Evolutionary conservation across 2,113 vertebrate species (phyloP), one percentile per base, ranked within the genome.

Genomic region (Gavialis gangeticus): DNA sequence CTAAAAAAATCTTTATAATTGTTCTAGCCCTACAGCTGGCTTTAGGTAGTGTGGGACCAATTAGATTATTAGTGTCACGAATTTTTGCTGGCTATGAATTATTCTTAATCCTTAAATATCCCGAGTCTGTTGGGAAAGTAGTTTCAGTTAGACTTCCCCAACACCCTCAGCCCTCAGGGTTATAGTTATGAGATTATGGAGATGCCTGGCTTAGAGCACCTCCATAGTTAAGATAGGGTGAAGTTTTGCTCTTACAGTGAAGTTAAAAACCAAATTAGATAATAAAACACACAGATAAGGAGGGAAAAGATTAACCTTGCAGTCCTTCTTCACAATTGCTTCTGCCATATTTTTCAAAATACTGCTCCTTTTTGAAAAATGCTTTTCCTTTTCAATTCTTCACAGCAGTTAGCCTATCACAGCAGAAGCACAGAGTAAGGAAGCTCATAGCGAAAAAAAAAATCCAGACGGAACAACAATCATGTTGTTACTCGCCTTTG

Each of bases 71-170:
- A 75, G 89, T 95, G 56, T 80, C 46, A 86, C 28, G 37, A 54
- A 6, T 94, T 96, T 94, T 87, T 95, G 89, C 91, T 95, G 77
- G 73, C 57, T 94, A 17, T 96, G 84, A 90, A 83, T 96, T 92
- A 66, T 82, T 93, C 77, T 88, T 93, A 54, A 5, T 62, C 55
- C 27, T 92, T 91, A 55, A 89, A 82, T 60, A 95, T 58, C 17
- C n/a, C 13, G 89, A 89, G 62, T 89, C 58, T 93, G 5, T 93
- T 95, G 90, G 80, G 73, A 95, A 66, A 78, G 78, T 92, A 75
- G 77, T 95, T 95, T 96, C 2, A 16, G 71, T 94, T 79, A 96
- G 75, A 18, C 87, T 54, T 89, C 91, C 89, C 21, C 81, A 79
- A 69, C 85, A 91, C 12, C 0, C 1, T 92, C 85, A 78, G 79